Conservation (phyloP, 2,113 vertebrate species). For the Cettia cetti region DNA sequence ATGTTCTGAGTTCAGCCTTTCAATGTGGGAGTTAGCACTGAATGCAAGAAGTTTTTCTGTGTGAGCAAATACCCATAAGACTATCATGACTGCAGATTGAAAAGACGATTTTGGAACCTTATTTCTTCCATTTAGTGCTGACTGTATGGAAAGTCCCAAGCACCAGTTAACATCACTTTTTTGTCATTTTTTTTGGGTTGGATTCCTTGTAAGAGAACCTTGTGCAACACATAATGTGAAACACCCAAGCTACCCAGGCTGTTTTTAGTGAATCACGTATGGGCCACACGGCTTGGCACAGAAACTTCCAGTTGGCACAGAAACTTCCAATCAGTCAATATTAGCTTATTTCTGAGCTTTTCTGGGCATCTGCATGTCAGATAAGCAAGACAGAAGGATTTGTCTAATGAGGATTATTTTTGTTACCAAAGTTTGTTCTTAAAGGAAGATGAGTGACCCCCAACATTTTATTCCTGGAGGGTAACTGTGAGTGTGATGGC, state of each 20-base stretch:
- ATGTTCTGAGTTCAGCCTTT: not conserved
- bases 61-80: not conserved
- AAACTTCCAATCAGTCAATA: not conserved
- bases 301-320: not conserved
- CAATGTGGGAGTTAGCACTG: not conserved
- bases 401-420: not conserved
- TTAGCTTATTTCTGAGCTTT: not conserved
- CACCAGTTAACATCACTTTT: not conserved
- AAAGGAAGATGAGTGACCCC: not conserved
- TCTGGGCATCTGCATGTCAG: not conserved
- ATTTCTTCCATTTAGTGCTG: not conserved
- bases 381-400: not conserved
- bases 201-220: not conserved
- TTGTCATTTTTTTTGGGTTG: not conserved
- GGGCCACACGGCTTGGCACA: not conserved
- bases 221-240: not conserved
- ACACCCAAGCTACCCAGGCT: not conserved
- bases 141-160: not conserved
- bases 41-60: not conserved
- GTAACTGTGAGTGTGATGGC: not conserved
- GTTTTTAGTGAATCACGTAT: not conserved
- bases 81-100: not conserved
- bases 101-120: not conserved
- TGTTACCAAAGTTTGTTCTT: not conserved
- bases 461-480: not conserved